Conservation (phyloP, 2,113 vertebrate species). For the Pao palembangensis region DNA sequence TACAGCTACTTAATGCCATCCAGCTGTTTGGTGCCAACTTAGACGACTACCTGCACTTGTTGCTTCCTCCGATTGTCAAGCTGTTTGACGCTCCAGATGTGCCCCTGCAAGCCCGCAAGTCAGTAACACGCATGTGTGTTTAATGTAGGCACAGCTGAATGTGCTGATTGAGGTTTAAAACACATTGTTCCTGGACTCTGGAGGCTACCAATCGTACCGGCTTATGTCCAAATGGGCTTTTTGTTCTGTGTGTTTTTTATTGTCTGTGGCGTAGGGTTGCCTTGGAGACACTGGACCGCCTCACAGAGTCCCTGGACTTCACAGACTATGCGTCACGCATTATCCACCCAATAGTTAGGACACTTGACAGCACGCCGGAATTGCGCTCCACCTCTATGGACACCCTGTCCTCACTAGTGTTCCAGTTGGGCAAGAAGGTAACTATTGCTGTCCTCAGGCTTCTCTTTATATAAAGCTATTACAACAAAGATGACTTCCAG, state of each 20-base stretch:
- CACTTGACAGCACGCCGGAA: conserved; percentile 90
- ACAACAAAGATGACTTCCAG: conserved; percentile 28
- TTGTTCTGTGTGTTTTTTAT: conserved; percentile 34
- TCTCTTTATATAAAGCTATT: conserved; percentile 28
- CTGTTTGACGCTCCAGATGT: conserved; percentile 93
- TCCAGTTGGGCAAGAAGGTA: conserved; percentile 98
- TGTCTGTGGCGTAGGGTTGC: conserved; percentile 78
- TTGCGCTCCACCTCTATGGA: conserved; percentile 92
- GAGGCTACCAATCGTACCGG: not conserved
- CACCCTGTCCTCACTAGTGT: conserved; percentile 93
- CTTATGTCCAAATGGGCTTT: not conserved
- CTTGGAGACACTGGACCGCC: conserved; percentile 90
- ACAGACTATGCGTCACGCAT: conserved; percentile 96
- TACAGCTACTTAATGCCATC: conserved; percentile 91
- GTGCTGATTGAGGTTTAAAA: not conserved
- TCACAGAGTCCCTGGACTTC: conserved; percentile 97
- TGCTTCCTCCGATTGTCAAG: conserved; percentile 96
- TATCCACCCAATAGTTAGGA: conserved; percentile 93
- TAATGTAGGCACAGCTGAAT: not conserved
- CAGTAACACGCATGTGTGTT: conserved; percentile 48
- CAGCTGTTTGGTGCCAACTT: conserved; percentile 97
- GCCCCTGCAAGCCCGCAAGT: conserved; percentile 90
- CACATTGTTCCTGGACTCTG: not conserved
- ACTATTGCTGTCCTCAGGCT: conserved; percentile 50
- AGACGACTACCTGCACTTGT: conserved; percentile 94